These are phyloP conservation scores for Esox lucius DNA, from an alignment of 2,797 vertebrate species.

Conservation along the genomic window DNA sequence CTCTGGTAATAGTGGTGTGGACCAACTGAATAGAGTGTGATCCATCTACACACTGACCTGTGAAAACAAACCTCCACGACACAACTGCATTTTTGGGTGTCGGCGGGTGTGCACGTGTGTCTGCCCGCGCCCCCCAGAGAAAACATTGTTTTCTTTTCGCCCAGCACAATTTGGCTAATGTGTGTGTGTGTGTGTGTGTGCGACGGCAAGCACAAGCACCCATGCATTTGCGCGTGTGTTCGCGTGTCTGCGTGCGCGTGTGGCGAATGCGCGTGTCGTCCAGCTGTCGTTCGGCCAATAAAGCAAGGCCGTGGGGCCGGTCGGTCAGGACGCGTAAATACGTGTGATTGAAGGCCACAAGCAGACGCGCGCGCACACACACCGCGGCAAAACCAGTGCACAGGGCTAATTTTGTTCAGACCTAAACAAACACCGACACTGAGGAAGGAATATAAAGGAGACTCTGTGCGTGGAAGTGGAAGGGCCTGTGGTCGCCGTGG, in stretches of 20 bases:
- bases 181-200: constrained; percentile 4
- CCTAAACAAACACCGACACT: neutral
- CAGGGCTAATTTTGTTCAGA: no score
- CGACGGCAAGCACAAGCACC: neutral
- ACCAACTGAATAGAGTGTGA: neutral
- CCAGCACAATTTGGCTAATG: neutral
- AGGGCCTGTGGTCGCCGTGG: neutral
- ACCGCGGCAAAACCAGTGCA: neutral
- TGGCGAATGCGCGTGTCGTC: neutral
- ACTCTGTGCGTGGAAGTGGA: neutral
- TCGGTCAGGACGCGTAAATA: constrained; percentile 7
- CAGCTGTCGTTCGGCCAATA: constrained; percentile 6
- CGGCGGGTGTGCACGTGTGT: neutral
- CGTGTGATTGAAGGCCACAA: neutral
- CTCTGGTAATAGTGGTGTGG: neutral
- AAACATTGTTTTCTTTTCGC: neutral
- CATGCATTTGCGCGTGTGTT: neutral
- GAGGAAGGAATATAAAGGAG: neutral
- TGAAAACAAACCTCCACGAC: neutral
- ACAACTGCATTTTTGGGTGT: neutral
- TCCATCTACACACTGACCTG: neutral
- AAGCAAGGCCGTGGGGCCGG: neutral
- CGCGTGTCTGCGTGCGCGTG: neutral
- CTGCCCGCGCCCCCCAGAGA: neutral
- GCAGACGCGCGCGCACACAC: neutral